Evolutionary conservation across 1,140 invertebrate species (phyloP).

Genomic region (Drosophila rhopaloa): DNA sequence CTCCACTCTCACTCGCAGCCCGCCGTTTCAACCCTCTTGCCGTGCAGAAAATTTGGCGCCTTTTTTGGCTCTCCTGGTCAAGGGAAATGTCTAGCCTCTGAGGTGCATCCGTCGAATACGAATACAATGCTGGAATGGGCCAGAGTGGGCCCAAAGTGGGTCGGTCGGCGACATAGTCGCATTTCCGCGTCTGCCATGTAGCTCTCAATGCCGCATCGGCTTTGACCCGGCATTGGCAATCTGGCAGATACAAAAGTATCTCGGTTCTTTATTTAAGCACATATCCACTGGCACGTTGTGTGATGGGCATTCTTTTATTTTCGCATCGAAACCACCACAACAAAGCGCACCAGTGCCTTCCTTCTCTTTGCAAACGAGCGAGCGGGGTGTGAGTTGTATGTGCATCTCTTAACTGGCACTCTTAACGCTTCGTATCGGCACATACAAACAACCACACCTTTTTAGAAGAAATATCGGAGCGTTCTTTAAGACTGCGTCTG

Average conservation of each 20-base stretch:
- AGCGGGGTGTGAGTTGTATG: constrained; percentile 12
- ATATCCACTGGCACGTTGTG: not conserved
- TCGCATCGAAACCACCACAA: constrained; percentile 24
- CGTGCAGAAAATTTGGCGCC: constrained; percentile 50
- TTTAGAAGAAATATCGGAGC: constrained; percentile 37
- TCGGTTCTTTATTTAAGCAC: constrained; percentile 21
- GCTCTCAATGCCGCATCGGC: constrained; percentile 41
- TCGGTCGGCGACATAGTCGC: constrained; percentile 3
- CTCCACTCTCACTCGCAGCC: not conserved
- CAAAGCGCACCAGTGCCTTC: not conserved
- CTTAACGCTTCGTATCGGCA: constrained; percentile 53
- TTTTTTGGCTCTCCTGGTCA: constrained; percentile 42
- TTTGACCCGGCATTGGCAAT: constrained; percentile 42
- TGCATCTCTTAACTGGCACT: constrained; percentile 63
- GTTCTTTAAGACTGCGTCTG: constrained; percentile 36
- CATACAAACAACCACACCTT: constrained; percentile 79
- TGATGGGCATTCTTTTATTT: constrained; percentile 11
- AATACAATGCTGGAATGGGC: constrained; percentile 28
- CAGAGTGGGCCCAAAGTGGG: not conserved
- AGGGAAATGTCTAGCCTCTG: not conserved
- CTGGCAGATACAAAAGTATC: constrained; percentile 41
- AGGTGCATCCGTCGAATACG: constrained; percentile 23
- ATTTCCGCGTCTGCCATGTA: constrained; percentile 31
- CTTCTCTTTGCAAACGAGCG: not conserved
- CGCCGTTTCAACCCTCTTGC: constrained; percentile 11